Evolutionary conservation across 2,113 vertebrate species (phyloP).

Genomic region (Bolborhynchus lineola): DNA sequence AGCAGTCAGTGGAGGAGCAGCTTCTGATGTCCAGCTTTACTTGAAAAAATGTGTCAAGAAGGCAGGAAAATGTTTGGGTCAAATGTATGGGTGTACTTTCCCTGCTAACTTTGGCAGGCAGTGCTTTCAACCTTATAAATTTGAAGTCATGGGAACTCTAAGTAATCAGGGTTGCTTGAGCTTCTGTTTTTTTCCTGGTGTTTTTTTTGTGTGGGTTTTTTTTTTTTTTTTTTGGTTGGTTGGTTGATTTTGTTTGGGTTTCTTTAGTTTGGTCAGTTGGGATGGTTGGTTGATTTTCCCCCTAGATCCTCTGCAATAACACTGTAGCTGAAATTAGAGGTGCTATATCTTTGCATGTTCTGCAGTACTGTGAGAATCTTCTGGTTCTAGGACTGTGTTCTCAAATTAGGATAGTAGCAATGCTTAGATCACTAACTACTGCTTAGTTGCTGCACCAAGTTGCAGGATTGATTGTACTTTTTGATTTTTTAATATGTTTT

Average conservation of each 20-base stretch:
- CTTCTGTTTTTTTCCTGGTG: not conserved
- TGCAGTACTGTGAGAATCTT: not conserved
- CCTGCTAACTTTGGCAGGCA: not conserved
- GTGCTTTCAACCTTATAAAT: not conserved
- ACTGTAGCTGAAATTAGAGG: not conserved
- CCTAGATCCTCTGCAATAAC: not conserved
- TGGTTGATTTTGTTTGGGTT: not conserved
- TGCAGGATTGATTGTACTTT: not conserved
- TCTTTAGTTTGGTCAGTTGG: not conserved
- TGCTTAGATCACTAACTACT: not conserved
- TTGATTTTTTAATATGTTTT: not conserved
- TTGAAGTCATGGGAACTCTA: not conserved
- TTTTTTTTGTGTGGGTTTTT: too few species aligned
- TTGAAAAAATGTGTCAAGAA: not conserved
- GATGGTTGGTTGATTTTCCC: not conserved
- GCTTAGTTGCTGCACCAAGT: not conserved
- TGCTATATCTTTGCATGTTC: not conserved
- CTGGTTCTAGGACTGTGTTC: not conserved
- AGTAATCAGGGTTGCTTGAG: not conserved
- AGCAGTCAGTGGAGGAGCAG: not conserved
- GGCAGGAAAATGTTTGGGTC: not conserved
- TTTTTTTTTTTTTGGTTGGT: not conserved
- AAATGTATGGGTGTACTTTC: not conserved
- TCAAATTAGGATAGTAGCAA: accelerated
- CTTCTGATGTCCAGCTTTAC: not conserved